Evolutionary conservation across 2,113 vertebrate genomes (phyloP).

Genomic region (Otocyon megalotis): DNA sequence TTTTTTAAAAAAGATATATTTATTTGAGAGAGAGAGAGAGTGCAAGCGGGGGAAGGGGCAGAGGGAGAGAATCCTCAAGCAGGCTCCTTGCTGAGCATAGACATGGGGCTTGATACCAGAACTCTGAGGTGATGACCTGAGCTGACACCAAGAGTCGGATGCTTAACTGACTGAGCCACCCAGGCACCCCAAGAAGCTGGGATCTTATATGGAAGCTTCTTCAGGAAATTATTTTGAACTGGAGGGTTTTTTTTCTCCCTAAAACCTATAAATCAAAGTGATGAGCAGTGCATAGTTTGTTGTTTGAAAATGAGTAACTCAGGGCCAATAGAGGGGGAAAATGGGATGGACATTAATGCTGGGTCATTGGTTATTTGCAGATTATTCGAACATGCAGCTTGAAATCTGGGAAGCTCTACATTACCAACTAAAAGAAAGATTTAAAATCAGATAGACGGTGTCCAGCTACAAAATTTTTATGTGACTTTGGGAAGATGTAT

Average conservation of each 20-base stretch:
- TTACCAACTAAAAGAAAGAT: neutral
- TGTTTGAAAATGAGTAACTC: neutral
- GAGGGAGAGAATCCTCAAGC: neutral
- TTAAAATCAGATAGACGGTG: neutral
- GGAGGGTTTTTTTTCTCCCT: neutral
- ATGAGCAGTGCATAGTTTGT: neutral
- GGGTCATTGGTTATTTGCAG: neutral
- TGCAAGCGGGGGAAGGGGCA: neutral
- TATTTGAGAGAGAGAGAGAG: neutral
- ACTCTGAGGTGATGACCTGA: neutral
- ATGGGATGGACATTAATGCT: too few species aligned
- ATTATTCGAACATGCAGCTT: neutral
- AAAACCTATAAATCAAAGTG: neutral
- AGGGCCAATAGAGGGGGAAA: neutral
- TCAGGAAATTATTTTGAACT: conserved; percentile 3
- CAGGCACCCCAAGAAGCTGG: neutral
- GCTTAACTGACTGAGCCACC: neutral
- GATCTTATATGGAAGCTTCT: neutral
- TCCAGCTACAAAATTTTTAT: neutral
- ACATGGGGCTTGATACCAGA: neutral
- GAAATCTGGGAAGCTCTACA: neutral
- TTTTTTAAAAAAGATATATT: neutral
- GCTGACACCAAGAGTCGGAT: neutral
- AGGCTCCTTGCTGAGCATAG: neutral
- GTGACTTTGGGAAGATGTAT: neutral